Base-by-base conservation (phyloP, 1,140 invertebrate genomes). In the Neuroterus valhalla region DNA sequence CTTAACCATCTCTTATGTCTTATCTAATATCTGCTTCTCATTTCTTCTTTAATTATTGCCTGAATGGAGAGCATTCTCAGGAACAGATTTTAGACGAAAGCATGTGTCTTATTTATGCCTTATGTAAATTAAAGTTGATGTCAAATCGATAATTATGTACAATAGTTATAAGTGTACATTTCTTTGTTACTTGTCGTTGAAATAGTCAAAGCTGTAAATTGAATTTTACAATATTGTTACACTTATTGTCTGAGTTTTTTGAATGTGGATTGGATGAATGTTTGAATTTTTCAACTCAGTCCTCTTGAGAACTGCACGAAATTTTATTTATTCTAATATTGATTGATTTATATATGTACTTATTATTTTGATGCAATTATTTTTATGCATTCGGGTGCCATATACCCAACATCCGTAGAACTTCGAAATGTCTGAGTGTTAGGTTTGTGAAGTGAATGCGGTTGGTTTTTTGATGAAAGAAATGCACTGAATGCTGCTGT, bases 331-430 rank as follows among this genome's bases (percentile, higher is more conserved):
- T 26, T 23, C 48, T 6, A 52, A 38, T 38, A 38, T 38, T 45
- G 68, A 4, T 73, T 26, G 46, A 70, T 55, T 26, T 66, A 75
- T 62, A 55, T 26, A 48, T 17, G 1, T 70, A 70, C n/a, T 74
- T 73, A 72, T 31, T 62, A 70, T 67, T 68, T 68, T 14, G 46
- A 46, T 75, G 70, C 72, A 74, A 77, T 68, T 76, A 82, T 78
- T 81, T 70, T 68, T 75, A 75, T 68, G 73, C 71, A 75, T 82
- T 81, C 78, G 85, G 84, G 82, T 88, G 87, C 88, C 88, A 89
- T 89, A 86, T 68, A 77, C 72, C 19, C 55, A 62, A 62, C 66
- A 52, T 71, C 68, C 26, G 68, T 71, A 48, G 21, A 70, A 76
- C 26, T 66, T 70, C 70, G 70, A 72, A 46, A 62, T 70, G 45